Percentiles rank a stretch among this genome's conserved stretches.
Conservation (phyloP, 1,140 invertebrate genomes). For the Popillia japonica region DNA sequence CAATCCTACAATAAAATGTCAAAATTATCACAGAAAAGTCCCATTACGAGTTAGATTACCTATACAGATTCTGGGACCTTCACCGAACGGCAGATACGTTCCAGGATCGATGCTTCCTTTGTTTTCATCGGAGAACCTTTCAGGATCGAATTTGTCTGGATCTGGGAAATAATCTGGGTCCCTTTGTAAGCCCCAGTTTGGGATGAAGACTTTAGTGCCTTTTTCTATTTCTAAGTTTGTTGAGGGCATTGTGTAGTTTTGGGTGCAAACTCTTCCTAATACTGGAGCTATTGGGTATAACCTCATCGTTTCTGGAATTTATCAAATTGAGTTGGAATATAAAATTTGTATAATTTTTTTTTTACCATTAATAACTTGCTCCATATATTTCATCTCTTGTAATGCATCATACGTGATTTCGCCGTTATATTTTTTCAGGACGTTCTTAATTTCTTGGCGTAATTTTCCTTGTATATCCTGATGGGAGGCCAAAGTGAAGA, state of each 20-base stretch:
- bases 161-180: conserved; percentile 31
- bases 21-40: neutral
- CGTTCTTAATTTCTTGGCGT: conserved; percentile 60
- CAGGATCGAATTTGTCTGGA: conserved; percentile 18
- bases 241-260: conserved; percentile 4
- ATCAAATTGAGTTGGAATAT: neutral
- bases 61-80: conserved; percentile 33
- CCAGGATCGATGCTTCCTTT: neutral
- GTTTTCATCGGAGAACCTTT: conserved; percentile 31
- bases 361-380: conserved; percentile 21
- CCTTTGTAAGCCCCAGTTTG: neutral
- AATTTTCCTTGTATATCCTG: conserved; percentile 60
- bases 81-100: conserved; percentile 3
- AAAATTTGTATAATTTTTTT: too few relatives aligned
- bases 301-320: conserved; percentile 28
- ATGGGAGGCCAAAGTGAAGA: conserved; percentile 62
- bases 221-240: conserved; percentile 3
- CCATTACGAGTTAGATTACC: neutral
- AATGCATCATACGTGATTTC: conserved; percentile 63
- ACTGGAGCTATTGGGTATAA: neutral
- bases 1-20: conserved; percentile 52
- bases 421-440: conserved; percentile 60
- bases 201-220: neutral
- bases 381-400: conserved; percentile 8
- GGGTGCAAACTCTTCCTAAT: conserved; percentile 9